Conservation (phyloP, 1,140 invertebrate genomes). For the Drosophila eugracilis region DNA sequence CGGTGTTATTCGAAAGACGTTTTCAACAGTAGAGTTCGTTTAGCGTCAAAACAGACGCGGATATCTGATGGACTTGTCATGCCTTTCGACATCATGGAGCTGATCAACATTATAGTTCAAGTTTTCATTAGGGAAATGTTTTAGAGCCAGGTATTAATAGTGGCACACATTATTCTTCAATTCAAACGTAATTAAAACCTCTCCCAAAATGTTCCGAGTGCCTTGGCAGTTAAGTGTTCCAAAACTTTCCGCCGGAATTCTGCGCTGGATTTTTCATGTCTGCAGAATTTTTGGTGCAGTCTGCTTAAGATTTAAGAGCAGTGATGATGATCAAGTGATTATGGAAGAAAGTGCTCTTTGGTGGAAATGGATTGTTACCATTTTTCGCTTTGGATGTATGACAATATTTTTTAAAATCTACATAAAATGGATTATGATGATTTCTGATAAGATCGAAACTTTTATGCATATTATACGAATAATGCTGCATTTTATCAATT, state of each 20-base stretch:
- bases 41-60: too few species aligned
- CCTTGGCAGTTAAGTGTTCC: not conserved
- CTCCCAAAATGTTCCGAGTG: not conserved
- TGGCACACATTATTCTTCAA: too few species aligned
- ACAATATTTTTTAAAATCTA: not conserved
- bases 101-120: too few species aligned
- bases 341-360: not conserved
- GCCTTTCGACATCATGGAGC: too few species aligned
- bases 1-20: too few species aligned
- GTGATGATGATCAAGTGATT: not conserved
- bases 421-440: not conserved
- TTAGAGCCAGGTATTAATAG: too few species aligned
- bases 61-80: too few species aligned
- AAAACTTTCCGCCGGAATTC: slow-evolving; percentile 3
- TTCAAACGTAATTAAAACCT: not conserved
- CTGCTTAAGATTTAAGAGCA: not conserved
- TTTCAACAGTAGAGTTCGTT: too few species aligned
- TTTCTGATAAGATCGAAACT: not conserved
- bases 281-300: not conserved
- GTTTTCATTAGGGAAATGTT: too few species aligned
- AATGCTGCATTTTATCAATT: not conserved
- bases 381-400: not conserved
- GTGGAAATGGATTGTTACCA: slow-evolving; percentile 24
- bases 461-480: not conserved
- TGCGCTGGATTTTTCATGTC: slow-evolving; percentile 1